phyloP scores from a whole-genome alignment of 2,888 invertebrate genomes.

The Drosophila lacicola region DNA sequence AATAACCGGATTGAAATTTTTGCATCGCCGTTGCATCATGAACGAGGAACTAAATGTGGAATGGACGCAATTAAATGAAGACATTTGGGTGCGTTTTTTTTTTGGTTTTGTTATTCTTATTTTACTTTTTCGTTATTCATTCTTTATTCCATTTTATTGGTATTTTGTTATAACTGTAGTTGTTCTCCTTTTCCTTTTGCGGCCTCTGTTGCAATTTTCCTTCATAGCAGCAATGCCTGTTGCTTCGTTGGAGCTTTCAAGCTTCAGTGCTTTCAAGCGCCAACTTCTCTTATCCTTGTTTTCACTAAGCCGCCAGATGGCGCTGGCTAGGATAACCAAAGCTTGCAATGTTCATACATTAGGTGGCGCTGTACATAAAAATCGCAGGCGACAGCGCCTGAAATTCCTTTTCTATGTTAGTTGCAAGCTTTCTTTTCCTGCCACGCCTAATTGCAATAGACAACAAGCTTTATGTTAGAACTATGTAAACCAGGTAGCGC shows the following conservation, averaged over 20 bases:
- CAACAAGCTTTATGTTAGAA: neutral
- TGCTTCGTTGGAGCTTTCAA: conserved; percentile 31
- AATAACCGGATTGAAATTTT: conserved; percentile 70
- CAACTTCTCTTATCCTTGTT: neutral
- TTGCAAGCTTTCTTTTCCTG: neutral
- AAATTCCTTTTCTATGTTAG: neutral
- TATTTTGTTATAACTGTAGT: conserved; percentile 14
- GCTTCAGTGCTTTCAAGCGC: conserved; percentile 1
- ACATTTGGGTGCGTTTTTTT: conserved; percentile 83
- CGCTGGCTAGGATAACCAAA: neutral
- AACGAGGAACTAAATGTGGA: conserved; percentile 81
- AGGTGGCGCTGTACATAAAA: conserved; percentile 1
- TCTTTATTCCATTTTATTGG: neutral
- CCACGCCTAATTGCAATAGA: neutral
- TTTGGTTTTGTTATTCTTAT: conserved; percentile 19
- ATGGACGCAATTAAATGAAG: conserved; percentile 78
- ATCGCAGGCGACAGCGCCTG: neutral
- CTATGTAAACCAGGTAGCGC: conserved; percentile 4
- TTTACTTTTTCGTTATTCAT: conserved; percentile 8
- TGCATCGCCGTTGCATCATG: conserved; percentile 76
- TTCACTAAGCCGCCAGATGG: conserved; percentile 17
- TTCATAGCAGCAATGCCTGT: conserved; percentile 24
- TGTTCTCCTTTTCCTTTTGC: neutral
- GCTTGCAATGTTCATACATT: neutral
- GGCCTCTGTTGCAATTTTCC: conserved; percentile 16